Evolutionary conservation across 2,888 invertebrate species (phyloP), one percentile per base, ranked within the genome.

Genomic region (Agrotis puta): DNA sequence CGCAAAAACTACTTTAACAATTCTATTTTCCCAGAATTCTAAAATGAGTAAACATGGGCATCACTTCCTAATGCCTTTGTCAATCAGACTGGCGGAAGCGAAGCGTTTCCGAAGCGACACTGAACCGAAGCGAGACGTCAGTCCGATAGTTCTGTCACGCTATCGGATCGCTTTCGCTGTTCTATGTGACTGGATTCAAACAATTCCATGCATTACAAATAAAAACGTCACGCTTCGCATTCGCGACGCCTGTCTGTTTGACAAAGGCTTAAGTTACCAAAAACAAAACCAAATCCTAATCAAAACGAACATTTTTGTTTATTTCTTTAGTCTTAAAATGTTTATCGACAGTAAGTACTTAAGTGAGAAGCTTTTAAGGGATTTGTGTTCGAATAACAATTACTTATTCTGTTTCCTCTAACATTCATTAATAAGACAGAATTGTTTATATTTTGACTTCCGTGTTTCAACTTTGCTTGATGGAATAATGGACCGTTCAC

Each of bases 361-460:
- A 90, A 90, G 89, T 88, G 86, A 90, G 75, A 92, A 92, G 92
- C 92, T 92, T 92, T 91, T 90, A 92, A 87, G 85, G 85, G 84
- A 89, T 89, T 90, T 86, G 74, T 73, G 87, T 85, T 86, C 77
- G 75, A 91, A 92, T 91, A 92, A 92, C 91, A 92, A 92, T 91
- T 88, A 87, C 79, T 88, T 85, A 86, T 86, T 85, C 81, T 77
- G 84, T 82, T 86, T 84, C 86, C 84, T 64, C 27, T 63, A 64
- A 22, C 74, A 65, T 64, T 74, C 80, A 79, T 86, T 86, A 84
- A 87, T 84, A 82, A 85, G 85, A 85, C 84, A 81, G 81, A 83
- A 77, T 74, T 89, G 87, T 89, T 90, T 89, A 86, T 76, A 83
- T 87, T 78, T 81, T 64, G 70, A 82, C 80, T 84, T 81, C 66